Conservation (phyloP, 2,797 vertebrate genomes). For the Labeo calbasu region DNA sequence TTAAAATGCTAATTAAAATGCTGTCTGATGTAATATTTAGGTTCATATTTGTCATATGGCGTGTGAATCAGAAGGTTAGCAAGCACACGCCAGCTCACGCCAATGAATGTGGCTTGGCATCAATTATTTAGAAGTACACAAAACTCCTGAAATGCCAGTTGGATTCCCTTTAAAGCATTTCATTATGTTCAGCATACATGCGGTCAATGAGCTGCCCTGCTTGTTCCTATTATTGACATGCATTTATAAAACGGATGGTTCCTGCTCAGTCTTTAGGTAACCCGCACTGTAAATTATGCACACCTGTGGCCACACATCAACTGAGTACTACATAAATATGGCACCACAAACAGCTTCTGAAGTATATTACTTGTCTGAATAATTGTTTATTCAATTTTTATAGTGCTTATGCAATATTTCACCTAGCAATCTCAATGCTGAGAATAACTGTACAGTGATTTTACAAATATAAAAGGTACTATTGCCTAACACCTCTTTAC, state of each 20-base stretch:
- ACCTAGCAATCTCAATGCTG: no score
- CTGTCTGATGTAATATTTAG: conserved; percentile 25
- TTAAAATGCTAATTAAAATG: conserved; percentile 53
- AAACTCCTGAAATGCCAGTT: conserved; percentile 47
- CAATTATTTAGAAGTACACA: conserved; percentile 54
- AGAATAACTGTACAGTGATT: neutral
- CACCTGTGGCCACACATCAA: neutral
- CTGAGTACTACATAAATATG: neutral
- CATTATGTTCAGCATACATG: conserved; percentile 49
- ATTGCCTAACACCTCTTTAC: neutral
- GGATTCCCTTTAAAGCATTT: conserved; percentile 41
- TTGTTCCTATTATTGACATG: neutral
- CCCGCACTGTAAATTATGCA: neutral
- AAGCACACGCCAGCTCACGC: conserved; percentile 23
- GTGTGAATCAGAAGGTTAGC: conserved; percentile 26
- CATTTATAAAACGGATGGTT: neutral
- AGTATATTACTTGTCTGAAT: neutral
- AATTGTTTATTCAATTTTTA: neutral
- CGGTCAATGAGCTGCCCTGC: conserved; percentile 13
- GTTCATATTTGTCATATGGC: neutral
- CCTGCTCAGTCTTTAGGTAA: neutral
- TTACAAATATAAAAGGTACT: neutral
- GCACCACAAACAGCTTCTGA: neutral
- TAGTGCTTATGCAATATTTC: neutral
- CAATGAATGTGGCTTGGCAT: conserved; percentile 42